Conservation (phyloP, 92 coral and sea anemone species). For the Siderastrea radians region DNA sequence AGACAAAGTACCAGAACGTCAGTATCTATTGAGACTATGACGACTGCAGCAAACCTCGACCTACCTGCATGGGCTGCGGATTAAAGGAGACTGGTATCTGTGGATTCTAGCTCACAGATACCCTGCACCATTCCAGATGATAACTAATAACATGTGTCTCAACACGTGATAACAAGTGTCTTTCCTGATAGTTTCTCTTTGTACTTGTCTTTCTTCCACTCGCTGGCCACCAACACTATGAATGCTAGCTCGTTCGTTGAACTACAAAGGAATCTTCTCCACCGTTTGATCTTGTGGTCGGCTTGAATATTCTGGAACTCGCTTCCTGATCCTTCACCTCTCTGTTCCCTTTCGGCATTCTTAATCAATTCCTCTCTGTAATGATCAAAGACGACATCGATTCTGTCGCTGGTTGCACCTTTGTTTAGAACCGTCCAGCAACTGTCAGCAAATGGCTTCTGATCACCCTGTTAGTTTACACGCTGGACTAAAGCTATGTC, state of each 20-base stretch:
- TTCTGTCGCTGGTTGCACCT: constrained; percentile 29
- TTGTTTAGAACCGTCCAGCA: constrained; percentile 21
- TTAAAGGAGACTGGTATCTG: constrained; percentile 38
- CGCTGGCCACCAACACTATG: constrained; percentile 24
- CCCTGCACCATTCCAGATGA: constrained; percentile 1
- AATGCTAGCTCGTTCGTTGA: constrained; percentile 38
- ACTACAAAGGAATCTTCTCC: constrained; percentile 25
- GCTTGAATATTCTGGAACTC: constrained; percentile 33
- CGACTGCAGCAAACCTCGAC: constrained; percentile 27
- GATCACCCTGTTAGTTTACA: constrained; percentile 12
- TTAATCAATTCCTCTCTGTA: constrained; percentile 35
- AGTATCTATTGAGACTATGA: constrained; percentile 67
- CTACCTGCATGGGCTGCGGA: constrained; percentile 47
- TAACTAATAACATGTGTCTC: constrained; percentile 26
- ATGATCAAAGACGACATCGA: constrained; percentile 40
- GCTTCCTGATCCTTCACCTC: constrained; percentile 32
- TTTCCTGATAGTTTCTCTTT: constrained; percentile 27
- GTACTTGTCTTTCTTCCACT: constrained; percentile 42
- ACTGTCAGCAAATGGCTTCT: constrained; percentile 27
- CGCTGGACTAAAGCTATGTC: constrained; percentile 43
- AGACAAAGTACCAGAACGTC: constrained; percentile 59
- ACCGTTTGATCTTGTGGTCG: constrained; percentile 33
- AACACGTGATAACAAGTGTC: constrained; percentile 53
- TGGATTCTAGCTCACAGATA: constrained; percentile 23
- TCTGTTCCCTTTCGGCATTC: constrained; percentile 15